Conservation (phyloP, 2,888 invertebrate species). For the Nephrotoma guestfalica region DNA sequence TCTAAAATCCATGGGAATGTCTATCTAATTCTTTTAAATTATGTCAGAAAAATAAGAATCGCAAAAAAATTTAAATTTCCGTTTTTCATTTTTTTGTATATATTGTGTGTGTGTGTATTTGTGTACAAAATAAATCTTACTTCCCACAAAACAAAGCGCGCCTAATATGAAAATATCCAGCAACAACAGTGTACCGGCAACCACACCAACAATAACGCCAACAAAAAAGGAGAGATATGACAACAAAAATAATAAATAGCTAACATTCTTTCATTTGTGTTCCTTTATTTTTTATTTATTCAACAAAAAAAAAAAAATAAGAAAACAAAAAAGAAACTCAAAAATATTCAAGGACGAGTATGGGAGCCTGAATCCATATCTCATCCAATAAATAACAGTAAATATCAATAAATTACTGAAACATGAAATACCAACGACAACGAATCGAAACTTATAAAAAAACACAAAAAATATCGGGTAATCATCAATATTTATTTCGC, state of each 20-base stretch:
- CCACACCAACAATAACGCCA: background rate
- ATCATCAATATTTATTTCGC: background rate
- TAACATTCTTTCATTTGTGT: background rate
- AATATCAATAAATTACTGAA: background rate
- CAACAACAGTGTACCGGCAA: background rate
- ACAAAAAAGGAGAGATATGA: background rate
- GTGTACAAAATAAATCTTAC: background rate
- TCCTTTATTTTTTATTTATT: background rate
- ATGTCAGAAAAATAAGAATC: background rate
- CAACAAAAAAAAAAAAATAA: no score
- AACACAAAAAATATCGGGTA: background rate
- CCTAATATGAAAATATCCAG: background rate
- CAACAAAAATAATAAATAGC: background rate
- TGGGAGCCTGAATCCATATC: background rate
- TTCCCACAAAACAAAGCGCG: background rate
- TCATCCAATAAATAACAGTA: background rate
- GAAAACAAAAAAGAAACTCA: background rate
- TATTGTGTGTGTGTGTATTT: background rate
- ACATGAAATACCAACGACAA: background rate
- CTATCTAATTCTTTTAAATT: background rate
- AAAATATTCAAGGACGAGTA: background rate
- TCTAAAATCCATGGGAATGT: background rate
- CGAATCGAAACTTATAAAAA: background rate
- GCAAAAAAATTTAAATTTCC: background rate
- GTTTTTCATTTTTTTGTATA: background rate